phyloP scores from a whole-genome alignment of 23 tunicate species.

The Halocynthia roretzi region DNA sequence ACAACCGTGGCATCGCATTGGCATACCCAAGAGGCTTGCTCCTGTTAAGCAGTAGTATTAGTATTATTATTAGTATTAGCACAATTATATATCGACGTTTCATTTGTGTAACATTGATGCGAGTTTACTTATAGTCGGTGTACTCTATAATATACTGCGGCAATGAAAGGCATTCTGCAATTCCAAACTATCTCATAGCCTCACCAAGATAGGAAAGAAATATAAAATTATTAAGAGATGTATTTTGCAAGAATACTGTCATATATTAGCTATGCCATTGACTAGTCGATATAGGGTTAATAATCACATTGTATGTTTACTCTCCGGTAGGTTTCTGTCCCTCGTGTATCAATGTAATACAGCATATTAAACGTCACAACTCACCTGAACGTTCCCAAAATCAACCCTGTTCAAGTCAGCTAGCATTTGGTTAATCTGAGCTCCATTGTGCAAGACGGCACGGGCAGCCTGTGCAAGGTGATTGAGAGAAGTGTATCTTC shows the following conservation, averaged over 20 bases:
- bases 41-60: slow-evolving; percentile 26
- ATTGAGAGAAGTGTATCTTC: slow-evolving; percentile 96
- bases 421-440: slow-evolving; percentile 85
- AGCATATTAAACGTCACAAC: neutral
- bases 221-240: slow-evolving; percentile 9
- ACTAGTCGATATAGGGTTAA: too few relatives aligned
- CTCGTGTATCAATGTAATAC: neutral
- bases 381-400: slow-evolving; percentile 87
- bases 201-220: neutral
- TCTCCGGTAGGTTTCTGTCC: too few relatives aligned
- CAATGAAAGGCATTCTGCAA: too few relatives aligned
- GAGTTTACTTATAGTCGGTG: too few relatives aligned
- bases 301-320: too few relatives aligned
- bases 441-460: slow-evolving; percentile 82
- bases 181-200: neutral
- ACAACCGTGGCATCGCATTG: slow-evolving; percentile 72
- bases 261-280: neutral
- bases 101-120: too few relatives aligned
- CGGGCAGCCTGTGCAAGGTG: slow-evolving; percentile 98
- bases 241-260: neutral
- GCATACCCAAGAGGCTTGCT: slow-evolving; percentile 98
- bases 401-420: slow-evolving; percentile 94
- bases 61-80: too few relatives aligned
- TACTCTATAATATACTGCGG: too few relatives aligned
- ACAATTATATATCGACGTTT: too few relatives aligned